Conservation (phyloP, 1,140 invertebrate genomes). For the Hormaphis cornu region DNA sequence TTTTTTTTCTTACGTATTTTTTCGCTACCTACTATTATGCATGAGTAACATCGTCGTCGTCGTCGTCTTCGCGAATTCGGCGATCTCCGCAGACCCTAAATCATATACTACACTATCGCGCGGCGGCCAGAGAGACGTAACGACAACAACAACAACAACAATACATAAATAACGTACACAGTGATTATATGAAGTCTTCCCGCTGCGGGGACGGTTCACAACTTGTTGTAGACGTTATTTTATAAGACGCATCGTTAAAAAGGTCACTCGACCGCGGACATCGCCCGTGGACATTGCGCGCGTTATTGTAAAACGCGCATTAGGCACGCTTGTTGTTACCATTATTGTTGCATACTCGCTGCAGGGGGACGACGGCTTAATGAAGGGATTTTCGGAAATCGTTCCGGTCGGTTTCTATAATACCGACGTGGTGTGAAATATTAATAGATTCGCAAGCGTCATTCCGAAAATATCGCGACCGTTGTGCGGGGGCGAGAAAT, state of each 20-base stretch:
- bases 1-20: not conserved
- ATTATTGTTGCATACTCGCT: not conserved
- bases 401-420: not conserved
- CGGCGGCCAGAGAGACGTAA: not conserved
- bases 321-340: no score
- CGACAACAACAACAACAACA: not conserved
- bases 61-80: no score
- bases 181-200: constrained; percentile 3
- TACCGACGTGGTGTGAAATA: no score
- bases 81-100: constrained; percentile 12
- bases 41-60: no score
- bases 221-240: no score
- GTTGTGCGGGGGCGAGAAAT: no score
- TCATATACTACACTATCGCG: constrained; percentile 1
- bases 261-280: not conserved
- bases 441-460: no score
- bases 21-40: no score
- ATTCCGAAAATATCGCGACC: no score
- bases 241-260: not conserved
- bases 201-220: not conserved
- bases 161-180: no score
- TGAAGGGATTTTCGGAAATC: constrained; percentile 19
- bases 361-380: constrained; percentile 15
- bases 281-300: not conserved
- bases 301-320: no score